Evolutionary conservation across 2,888 invertebrate species (phyloP), one percentile per base, ranked within the genome.

Genomic region (Odontocolon sp.): DNA sequence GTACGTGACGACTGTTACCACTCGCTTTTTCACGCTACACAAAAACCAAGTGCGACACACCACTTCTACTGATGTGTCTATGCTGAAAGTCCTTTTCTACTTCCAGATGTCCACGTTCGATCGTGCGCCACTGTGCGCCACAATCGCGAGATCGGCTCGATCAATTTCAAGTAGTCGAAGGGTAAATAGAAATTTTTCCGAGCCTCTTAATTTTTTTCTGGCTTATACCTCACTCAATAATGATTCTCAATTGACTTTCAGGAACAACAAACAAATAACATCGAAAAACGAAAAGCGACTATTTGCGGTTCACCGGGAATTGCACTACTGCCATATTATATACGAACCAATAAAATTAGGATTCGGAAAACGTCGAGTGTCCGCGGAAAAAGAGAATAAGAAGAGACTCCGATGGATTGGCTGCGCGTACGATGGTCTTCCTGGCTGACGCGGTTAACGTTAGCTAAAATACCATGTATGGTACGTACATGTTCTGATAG

Each of bases 381-480:
- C 28, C 52, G 42, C 59, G 26, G 52, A 21, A 26, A 26, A 2
- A 2, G 9, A 50, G 16, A 54, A n/a, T 14, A 38, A 40, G 28
- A 68, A 68, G 31, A 8, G 11, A 28, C 3, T 1, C 23, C 36
- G n/a, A 64, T 64, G 14, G 26, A 64, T 50, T 47, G 21, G 23
- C 38, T 21, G 47, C n/a, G 26, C 14, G 14, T 36, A 64, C 23
- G 9, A 47, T 8, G 16, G 33, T 14, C 6, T 47, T 33, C 31
- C 63, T 47, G 11, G 16, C 64, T 36, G 45, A 50, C 26, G 26
- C 47, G 5, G 64, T 50, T 50, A 36, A 64, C 33, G 36, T 63
- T 47, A 26, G 6, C n/a, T 31, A 23, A 21, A 47, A 23, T 9
- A 21, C 21, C 23, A 40, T 18, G 36, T 50, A 23, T 50, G n/a